Conservation (phyloP, 2,113 vertebrate species). For the Gopherus flavomarginatus region DNA sequence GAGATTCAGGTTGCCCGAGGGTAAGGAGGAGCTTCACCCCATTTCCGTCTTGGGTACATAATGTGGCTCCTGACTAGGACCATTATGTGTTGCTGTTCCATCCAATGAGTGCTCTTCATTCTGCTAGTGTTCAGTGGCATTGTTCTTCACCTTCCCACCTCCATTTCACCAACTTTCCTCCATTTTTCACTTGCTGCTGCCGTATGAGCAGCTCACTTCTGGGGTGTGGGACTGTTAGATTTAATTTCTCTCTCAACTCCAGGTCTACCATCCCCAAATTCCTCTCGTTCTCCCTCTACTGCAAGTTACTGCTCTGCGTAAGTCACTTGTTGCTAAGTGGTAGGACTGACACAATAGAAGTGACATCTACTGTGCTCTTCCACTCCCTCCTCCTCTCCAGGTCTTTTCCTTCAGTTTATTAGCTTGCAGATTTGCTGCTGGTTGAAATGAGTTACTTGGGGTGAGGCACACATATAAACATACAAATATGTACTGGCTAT, state of each 20-base stretch:
- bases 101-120: background rate
- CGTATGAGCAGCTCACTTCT: background rate
- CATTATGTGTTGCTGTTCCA: background rate
- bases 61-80: background rate
- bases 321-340: background rate
- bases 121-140: background rate
- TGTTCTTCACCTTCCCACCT: background rate
- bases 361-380: background rate
- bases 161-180: background rate
- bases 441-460: background rate
- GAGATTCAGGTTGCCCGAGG: background rate
- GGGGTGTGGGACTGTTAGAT: background rate
- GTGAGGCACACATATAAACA: background rate
- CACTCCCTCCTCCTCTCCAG: background rate
- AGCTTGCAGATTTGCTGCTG: background rate
- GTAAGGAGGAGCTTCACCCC: background rate
- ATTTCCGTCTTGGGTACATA: background rate
- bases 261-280: background rate
- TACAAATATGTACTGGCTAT: background rate
- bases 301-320: background rate
- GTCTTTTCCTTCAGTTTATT: background rate
- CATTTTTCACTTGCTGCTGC: background rate
- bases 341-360: background rate
- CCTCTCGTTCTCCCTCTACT: background rate
- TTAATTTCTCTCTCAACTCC: background rate